Conservation (phyloP, 1,140 invertebrate species). For the Drosophila kepulauana region DNA sequence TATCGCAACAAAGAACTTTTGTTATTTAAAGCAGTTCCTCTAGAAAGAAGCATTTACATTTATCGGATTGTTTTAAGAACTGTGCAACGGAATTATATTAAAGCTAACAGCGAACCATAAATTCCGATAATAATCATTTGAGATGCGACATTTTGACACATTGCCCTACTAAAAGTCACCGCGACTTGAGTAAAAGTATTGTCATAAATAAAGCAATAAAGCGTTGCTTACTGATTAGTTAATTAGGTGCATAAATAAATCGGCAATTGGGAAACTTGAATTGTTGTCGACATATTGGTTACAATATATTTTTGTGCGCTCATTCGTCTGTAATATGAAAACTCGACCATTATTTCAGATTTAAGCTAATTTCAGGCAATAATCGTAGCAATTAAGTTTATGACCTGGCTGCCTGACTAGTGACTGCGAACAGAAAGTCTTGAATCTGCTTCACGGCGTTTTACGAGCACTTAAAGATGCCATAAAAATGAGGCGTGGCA, state of each 20-base stretch:
- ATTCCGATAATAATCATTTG: background rate
- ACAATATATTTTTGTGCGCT: background rate
- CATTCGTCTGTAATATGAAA: slow-evolving; percentile 8
- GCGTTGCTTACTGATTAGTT: slow-evolving; percentile 10
- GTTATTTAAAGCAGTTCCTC: too few relatives aligned
- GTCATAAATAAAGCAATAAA: slow-evolving; percentile 23
- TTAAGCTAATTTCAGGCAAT: slow-evolving; percentile 62
- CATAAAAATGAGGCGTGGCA: slow-evolving; percentile 67
- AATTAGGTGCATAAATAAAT: slow-evolving; percentile 19
- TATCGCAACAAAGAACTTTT: background rate
- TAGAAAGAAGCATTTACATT: too few relatives aligned
- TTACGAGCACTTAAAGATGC: slow-evolving; percentile 56
- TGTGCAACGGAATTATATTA: background rate
- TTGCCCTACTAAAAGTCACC: background rate
- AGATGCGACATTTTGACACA: background rate
- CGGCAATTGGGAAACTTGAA: slow-evolving; percentile 8
- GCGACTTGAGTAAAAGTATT: background rate
- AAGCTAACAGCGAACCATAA: background rate
- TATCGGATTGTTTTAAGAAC: too few relatives aligned
- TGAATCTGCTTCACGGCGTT: slow-evolving; percentile 37
- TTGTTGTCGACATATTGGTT: slow-evolving; percentile 17
- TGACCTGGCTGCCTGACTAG: slow-evolving; percentile 27
- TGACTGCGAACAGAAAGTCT: background rate
- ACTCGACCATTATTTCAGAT: slow-evolving; percentile 48
- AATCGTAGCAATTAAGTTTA: slow-evolving; percentile 74